These are phyloP conservation scores for Alitta virens DNA, from an alignment of 2,888 invertebrate genomes.

Conservation along the genomic window DNA sequence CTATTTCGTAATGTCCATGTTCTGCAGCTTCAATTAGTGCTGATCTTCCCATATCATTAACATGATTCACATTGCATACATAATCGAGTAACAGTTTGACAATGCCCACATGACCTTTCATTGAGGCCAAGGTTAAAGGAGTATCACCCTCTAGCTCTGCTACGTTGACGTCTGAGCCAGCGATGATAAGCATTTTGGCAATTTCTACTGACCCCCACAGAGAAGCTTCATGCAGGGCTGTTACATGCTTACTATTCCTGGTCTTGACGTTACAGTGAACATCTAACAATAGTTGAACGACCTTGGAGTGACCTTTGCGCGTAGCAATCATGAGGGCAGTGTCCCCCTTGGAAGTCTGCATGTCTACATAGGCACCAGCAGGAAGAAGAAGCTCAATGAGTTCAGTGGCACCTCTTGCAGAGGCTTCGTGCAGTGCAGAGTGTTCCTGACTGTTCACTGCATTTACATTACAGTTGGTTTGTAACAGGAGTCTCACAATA, in stretches of 20 bases:
- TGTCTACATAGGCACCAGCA: conserved; percentile 30
- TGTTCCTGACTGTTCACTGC: conserved; percentile 79
- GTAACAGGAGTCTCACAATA: conserved; percentile 53
- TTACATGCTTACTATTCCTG: conserved; percentile 15
- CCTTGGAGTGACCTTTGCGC: conserved; percentile 37
- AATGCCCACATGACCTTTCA: conserved; percentile 17
- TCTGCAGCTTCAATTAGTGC: conserved; percentile 24
- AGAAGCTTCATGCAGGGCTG: conserved; percentile 21
- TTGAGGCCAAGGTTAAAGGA: conserved; percentile 15
- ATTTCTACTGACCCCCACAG: conserved; percentile 14
- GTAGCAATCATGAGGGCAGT: conserved; percentile 38
- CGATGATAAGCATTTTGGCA: conserved; percentile 13
- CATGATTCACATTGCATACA: conserved; percentile 14
- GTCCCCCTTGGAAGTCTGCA: conserved; percentile 32
- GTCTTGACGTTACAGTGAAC: conserved; percentile 38
- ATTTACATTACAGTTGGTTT: conserved; percentile 91
- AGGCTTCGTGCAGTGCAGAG: conserved; percentile 42
- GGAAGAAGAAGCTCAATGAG: conserved; percentile 37
- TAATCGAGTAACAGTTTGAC: conserved; percentile 15
- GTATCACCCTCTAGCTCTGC: conserved; percentile 22
- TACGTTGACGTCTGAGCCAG: conserved; percentile 11
- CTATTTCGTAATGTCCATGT: conserved; percentile 22
- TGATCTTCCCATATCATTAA: conserved; percentile 29
- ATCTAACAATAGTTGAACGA: conserved; percentile 38
- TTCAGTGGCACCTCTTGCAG: conserved; percentile 37